Base-by-base conservation (phyloP, 1,140 invertebrate species). In the Orius laevigatus region DNA sequence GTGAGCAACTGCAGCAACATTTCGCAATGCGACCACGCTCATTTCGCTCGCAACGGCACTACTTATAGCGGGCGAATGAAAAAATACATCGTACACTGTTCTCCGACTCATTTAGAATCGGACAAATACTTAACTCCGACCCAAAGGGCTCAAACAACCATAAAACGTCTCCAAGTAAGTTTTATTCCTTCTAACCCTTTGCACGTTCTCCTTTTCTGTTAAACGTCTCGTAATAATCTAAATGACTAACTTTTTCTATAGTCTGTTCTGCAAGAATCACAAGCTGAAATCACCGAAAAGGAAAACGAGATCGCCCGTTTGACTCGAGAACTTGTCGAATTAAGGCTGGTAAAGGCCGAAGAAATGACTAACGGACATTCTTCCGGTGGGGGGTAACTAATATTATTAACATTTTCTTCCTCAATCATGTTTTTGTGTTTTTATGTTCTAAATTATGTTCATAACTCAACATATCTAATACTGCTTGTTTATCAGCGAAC, bases 111-210 rank as follows among this genome's bases (percentile, higher is more conserved):
- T 62, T 73, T 75, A n/a, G 75, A 74, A 0, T 71, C 75, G 46
- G 76, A 73, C 8, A 81, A 86, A 57, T 89, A 89, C 62, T 67
- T 89, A 18, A 88, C 85, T 34, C 85, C 85, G 2, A 88, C 85
- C 1, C 85, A 90, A 60, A 67, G 84, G 53, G 81, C 83, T 5
- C 78, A 83, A 56, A 70, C 75, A 54, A 81, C 85, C 64, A 77
- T 90, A 14, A 71, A 79, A 41, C 75, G 78, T 45, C 63, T 75
- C 31, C 70, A 70, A 62, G 71, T 72, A 55, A 61, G 46, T 38
- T 49, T 6, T n/a, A 15, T 25, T 49, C 25, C 25, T 25, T 8
- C 25, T 4, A 25, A 25, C 25, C 3, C 3, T 45, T 45, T 6
- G n/a, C 19, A 10, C 11, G 11, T 10, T 18, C 19, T 45, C 20